Evolutionary conservation across 2,888 invertebrate genomes (phyloP).

Genomic region (Nomada ferruginata): DNA sequence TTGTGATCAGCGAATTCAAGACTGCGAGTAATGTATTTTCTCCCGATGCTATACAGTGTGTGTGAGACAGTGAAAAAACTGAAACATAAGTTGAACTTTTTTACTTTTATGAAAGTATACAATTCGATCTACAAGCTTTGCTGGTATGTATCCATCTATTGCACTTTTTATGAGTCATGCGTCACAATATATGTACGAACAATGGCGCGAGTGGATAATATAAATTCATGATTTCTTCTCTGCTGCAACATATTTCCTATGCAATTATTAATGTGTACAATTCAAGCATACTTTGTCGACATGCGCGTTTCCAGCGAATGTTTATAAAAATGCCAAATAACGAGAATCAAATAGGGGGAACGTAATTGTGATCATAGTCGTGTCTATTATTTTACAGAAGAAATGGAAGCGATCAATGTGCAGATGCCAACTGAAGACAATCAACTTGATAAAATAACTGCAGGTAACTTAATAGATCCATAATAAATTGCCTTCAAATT

Average conservation of each 20-base stretch:
- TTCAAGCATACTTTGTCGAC: neutral
- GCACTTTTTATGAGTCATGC: neutral
- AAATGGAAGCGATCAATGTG: conserved; percentile 49
- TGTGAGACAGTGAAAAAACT: conserved; percentile 7
- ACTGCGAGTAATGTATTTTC: conserved; percentile 22
- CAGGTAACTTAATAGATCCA: conserved; percentile 15
- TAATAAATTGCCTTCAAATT: neutral
- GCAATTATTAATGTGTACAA: neutral
- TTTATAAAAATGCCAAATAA: neutral
- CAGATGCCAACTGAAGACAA: conserved; percentile 7
- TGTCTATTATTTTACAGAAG: conserved; percentile 25
- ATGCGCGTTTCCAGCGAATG: neutral
- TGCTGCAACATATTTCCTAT: neutral
- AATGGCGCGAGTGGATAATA: neutral
- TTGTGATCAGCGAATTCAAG: conserved; percentile 7
- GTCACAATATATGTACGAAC: neutral
- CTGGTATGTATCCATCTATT: conserved; percentile 30
- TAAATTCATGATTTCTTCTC: neutral
- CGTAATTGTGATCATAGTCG: neutral
- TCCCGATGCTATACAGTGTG: neutral
- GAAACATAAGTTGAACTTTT: conserved; percentile 15
- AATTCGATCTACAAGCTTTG: neutral
- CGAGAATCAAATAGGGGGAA: neutral
- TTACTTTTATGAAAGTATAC: conserved; percentile 32
- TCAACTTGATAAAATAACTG: neutral